Percentiles rank a stretch among this genome's conserved stretches.
Evolutionary conservation across 1,140 invertebrate species (phyloP).

Genomic region (Lepidurus arcticus): DNA sequence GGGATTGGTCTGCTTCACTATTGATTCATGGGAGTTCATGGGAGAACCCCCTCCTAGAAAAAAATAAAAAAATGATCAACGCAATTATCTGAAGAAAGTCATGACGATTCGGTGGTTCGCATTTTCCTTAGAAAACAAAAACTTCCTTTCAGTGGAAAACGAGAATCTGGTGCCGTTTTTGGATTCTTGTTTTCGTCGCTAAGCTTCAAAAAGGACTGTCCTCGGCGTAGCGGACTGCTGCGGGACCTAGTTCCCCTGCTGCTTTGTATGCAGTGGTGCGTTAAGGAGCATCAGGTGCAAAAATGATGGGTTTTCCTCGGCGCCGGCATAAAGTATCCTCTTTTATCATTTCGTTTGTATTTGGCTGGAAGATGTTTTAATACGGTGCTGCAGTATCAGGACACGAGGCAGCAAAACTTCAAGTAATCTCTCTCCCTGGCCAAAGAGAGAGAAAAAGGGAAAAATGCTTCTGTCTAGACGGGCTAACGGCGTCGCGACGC

Average conservation of each 20-base stretch:
- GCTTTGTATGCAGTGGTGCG: background rate
- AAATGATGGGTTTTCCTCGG: background rate
- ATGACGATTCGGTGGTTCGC: too few relatives aligned
- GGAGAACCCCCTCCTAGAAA: too few relatives aligned
- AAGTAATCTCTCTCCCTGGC: background rate
- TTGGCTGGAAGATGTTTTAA: background rate
- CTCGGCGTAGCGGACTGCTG: background rate
- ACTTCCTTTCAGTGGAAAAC: too few relatives aligned
- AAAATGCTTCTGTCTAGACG: background rate
- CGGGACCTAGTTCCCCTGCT: background rate
- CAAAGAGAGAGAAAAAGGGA: background rate
- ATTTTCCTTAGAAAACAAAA: too few relatives aligned
- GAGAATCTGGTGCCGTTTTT: too few relatives aligned
- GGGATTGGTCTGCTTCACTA: too few relatives aligned
- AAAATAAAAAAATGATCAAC: too few relatives aligned
- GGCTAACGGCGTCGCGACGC: conserved; percentile 14
- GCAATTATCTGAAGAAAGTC: too few relatives aligned
- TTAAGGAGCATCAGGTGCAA: background rate
- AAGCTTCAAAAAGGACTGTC: too few relatives aligned
- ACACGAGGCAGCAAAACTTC: background rate
- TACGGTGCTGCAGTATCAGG: background rate
- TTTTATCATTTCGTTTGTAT: background rate
- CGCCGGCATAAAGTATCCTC: background rate
- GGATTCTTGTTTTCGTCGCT: too few relatives aligned
- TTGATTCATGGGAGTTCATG: too few relatives aligned